Base-by-base conservation (phyloP, 2,888 invertebrate species). In the Rhorus exstirpatorius region DNA sequence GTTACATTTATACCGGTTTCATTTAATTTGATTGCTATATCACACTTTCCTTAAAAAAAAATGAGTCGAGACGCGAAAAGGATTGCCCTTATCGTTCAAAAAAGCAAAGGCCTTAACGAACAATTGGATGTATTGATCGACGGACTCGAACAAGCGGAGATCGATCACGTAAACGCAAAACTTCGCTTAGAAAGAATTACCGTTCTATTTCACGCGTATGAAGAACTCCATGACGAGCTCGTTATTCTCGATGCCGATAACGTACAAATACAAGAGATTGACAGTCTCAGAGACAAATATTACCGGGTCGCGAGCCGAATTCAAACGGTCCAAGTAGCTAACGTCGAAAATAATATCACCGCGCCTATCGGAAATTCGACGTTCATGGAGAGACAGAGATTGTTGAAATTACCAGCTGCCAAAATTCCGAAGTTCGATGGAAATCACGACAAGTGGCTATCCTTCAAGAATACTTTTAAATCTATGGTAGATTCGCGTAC, bases 361-460 rank as follows among this genome's bases (percentile, higher is more conserved):
- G 44, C n/a, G 14, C 24, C 65, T 4, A 24, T 65, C 58, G 53
- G 72, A 35, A 74, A 79, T 63, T 71, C 71, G 6, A 81, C 71
- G 0, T 49, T 67, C 10, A 44, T 70, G 14, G 78, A 82, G 24
- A 74, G n/a, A 44, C 82, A 74, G 49, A 38, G 55, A 41, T 10
- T 44, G 14, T 24, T 83, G 6, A 79, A 83, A 38, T 24, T 83
- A 3, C 76, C 79, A 24, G 61, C 60, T 24, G 53, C 81, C 1
- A 60, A 78, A 41, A 58, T 85, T 12, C 85, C 83, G 12, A 77
- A 71, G 38, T 86, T 87, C 60, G 72, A 79, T 8, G 86, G 85
- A 6, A 72, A 77, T 1, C 79, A 81, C 24, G 78, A 78, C 4
- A 77, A 83, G 12, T 83, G 83, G 85, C 41, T 82, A 0, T 46